Percentiles rank a stretch among this genome's conserved stretches.
phyloP scores from a whole-genome alignment of 2,888 invertebrate species.

The Halictus ligatus region DNA sequence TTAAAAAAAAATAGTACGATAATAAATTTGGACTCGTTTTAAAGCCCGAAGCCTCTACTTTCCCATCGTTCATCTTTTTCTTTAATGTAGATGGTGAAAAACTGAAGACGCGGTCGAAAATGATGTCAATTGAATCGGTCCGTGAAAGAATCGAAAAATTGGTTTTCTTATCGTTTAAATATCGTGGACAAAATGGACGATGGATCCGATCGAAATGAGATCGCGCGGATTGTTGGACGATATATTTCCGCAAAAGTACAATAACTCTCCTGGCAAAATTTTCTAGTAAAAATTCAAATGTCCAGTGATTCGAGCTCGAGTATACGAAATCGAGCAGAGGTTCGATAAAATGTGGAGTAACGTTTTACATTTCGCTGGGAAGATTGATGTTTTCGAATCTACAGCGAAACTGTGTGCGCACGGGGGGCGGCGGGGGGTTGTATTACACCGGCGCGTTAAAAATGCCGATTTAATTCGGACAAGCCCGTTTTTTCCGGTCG shows the following conservation, averaged over 20 bases:
- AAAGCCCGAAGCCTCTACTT: background rate
- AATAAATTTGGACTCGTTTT: background rate
- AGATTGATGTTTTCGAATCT: background rate
- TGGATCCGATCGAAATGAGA: background rate
- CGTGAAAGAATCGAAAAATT: too few relatives aligned
- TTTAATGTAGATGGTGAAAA: too few relatives aligned
- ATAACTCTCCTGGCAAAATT: background rate
- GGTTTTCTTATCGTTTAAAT: too few relatives aligned
- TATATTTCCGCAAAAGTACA: background rate
- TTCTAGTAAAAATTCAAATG: background rate
- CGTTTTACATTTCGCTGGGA: background rate
- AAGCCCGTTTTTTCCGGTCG: background rate
- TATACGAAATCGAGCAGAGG: background rate
- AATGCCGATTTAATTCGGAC: constrained; percentile 9
- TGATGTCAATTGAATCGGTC: too few relatives aligned
- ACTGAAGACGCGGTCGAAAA: too few relatives aligned
- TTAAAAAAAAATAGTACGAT: background rate
- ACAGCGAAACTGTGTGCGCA: background rate
- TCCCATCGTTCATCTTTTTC: background rate
- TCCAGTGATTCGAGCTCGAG: background rate
- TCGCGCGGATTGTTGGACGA: too few relatives aligned
- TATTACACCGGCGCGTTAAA: background rate
- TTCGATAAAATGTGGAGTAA: constrained; percentile 5
- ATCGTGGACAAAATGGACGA: too few relatives aligned
- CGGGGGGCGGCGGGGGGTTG: background rate